Evolutionary conservation across 2,888 invertebrate genomes (phyloP), one percentile per base, ranked within the genome.

Genomic region (Eulithis testata): DNA sequence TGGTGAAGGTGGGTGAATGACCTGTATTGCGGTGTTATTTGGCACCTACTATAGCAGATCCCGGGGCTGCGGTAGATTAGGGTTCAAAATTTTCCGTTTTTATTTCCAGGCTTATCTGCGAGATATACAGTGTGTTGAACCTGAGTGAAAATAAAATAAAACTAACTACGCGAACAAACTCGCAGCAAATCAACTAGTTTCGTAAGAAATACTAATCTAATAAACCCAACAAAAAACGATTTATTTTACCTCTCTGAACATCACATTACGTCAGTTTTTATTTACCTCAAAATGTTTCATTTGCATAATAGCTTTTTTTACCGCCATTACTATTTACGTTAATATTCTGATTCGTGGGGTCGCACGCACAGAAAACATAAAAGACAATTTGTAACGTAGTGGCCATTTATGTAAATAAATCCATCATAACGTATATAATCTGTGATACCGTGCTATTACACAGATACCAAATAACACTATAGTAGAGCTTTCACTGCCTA

Each of bases 271-370:
- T 89, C 91, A 88, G 84, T 88, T 88, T 85, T 85, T 90, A 92
- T 93, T 91, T 93, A 90, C 90, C 88, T 88, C 89, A 88, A 91
- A 91, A 90, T 89, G 89, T 90, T 92, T 90, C 87, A 93, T 93
- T 93, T 91, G 91, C 93, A 93, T 93, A 93, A 93, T 91, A 88
- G 91, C 91, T 90, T 91, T 93, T 90, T 90, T 91, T 90, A 67
- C 85, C 81, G 87, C 85, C 87, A 87, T 89, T 88, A 89, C 88
- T 91, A 91, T 90, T 92, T 91, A 89, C 85, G 87, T 91, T 90
- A 92, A 92, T 91, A 91, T 92, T 91, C 87, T 88, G 90, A 91
- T 91, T 91, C 86, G 90, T 85, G 83, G 89, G 91, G 88, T 86
- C 89, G 90, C 93, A 92, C 93, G 91, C 93, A 93, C 91, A 86